Conservation (phyloP, 2,888 invertebrate genomes). For the Hofmannophila pseudospretella region DNA sequence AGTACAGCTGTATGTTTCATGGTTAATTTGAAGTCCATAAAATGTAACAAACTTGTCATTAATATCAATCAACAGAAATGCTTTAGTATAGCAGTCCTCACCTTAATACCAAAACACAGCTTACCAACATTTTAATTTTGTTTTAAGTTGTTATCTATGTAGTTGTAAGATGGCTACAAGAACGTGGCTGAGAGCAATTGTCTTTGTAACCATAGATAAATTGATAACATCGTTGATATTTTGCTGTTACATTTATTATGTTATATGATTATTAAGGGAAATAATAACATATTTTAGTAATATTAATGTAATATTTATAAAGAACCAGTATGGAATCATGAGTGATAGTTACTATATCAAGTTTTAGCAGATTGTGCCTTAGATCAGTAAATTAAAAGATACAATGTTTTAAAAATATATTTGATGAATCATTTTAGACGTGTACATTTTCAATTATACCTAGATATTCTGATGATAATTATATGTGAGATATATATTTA, state of each 20-base stretch:
- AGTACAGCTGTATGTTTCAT: background rate
- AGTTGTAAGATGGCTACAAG: constrained; percentile 64
- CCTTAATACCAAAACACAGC: constrained; percentile 77
- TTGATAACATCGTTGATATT: constrained; percentile 62
- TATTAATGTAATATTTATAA: constrained; percentile 46
- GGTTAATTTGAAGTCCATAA: background rate
- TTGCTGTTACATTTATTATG: constrained; percentile 67
- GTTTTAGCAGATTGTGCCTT: constrained; percentile 71
- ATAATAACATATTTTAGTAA: constrained; percentile 56
- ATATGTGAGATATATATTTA: constrained; percentile 25
- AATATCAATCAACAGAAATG: constrained; percentile 28
- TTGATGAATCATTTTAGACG: constrained; percentile 39
- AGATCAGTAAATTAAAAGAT: constrained; percentile 51
- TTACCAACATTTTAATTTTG: constrained; percentile 74
- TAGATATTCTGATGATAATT: constrained; percentile 14
- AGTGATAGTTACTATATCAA: constrained; percentile 66
- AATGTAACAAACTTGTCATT: constrained; percentile 7
- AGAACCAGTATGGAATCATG: constrained; percentile 53
- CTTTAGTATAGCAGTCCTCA: constrained; percentile 70
- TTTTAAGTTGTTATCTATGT: constrained; percentile 70
- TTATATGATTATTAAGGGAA: constrained; percentile 52
- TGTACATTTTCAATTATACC: constrained; percentile 49
- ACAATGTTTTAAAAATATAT: constrained; percentile 38
- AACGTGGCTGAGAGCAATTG: constrained; percentile 60
- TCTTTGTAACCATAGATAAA: constrained; percentile 45